Base-by-base conservation (phyloP, 2,113 vertebrate genomes). In the Pteropus alecto region DNA sequence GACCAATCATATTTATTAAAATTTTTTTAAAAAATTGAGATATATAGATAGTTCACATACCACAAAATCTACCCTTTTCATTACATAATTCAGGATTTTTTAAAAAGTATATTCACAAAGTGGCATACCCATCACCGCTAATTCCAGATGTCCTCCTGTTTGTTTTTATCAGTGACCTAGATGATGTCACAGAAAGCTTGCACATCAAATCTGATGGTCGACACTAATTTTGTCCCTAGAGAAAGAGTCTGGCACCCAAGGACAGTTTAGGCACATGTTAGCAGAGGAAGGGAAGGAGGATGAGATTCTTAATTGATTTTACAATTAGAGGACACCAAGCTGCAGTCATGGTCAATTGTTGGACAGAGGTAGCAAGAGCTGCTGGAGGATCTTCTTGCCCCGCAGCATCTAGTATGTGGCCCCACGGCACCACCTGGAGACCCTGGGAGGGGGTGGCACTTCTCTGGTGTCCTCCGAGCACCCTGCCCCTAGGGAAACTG, bases 121-220 rank as follows among this genome's bases (percentile, higher is more conserved):
- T 65, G 63, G 24, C 65, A 63, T 13, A 24, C 5, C 33, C n/a
- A 91, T 33, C 15, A 16, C 41, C 46, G 33, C 38, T 70, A 87
- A 70, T 58, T 54, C 35, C 82, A 74, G 77, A 61, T 51, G 74
- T 28, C 89, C 30, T 30, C 89, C 30, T 30, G 12, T 63, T 90
- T 65, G 38, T 41, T 90, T 89, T 83, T 30, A 94, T 89, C 51
- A 81, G 51, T 71, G 84, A 94, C 54, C 89, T 88, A 85, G 76
- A 56, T 58, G 28, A 89, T 70, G 38, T 90, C 70, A 83, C 68
- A 61, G 93, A 77, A 30, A 78, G 15, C 48, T 33, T 84, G 46
- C 67, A 38, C 94, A 86, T 81, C 93, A 77, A n/a, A 71, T 87
- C 88, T 68, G 48, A 87, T 33, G n/a, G 38, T 38, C 67, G 65